Percentiles rank a stretch among this genome's conserved stretches.
phyloP scores from a whole-genome alignment of 37 sponge, comb jelly and placozoan genomes.

The Hexactinellida sp. region DNA sequence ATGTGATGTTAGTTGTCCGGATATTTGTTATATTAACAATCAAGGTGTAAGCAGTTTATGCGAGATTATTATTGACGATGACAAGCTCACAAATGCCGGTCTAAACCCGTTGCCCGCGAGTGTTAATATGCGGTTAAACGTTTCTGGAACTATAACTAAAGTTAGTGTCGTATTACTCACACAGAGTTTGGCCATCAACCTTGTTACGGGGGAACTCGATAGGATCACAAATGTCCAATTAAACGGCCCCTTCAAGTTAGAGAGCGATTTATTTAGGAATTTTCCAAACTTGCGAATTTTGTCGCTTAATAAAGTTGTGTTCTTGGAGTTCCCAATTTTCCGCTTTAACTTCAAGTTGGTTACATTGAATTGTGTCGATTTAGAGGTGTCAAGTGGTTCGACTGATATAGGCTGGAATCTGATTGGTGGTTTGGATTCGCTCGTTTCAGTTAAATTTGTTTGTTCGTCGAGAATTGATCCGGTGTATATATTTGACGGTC shows the following conservation, averaged over 20 bases:
- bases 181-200: no score
- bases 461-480: background rate
- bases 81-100: background rate
- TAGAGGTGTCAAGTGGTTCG: background rate
- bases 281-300: background rate
- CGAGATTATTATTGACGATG: background rate
- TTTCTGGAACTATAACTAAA: background rate
- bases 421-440: background rate
- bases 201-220: no score
- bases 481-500: background rate
- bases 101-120: background rate
- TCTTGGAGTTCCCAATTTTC: background rate
- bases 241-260: background rate
- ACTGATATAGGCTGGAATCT: background rate
- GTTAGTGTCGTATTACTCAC: background rate
- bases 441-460: background rate
- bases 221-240: no score
- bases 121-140: background rate
- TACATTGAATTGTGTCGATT: background rate
- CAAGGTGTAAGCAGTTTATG: background rate
- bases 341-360: background rate
- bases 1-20: background rate
- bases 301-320: background rate
- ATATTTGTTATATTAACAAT: slow-evolving; percentile 1
- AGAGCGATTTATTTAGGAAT: background rate